Evolutionary conservation across 2,888 invertebrate species (phyloP).

Genomic region (Pandemis cinnamomeana): DNA sequence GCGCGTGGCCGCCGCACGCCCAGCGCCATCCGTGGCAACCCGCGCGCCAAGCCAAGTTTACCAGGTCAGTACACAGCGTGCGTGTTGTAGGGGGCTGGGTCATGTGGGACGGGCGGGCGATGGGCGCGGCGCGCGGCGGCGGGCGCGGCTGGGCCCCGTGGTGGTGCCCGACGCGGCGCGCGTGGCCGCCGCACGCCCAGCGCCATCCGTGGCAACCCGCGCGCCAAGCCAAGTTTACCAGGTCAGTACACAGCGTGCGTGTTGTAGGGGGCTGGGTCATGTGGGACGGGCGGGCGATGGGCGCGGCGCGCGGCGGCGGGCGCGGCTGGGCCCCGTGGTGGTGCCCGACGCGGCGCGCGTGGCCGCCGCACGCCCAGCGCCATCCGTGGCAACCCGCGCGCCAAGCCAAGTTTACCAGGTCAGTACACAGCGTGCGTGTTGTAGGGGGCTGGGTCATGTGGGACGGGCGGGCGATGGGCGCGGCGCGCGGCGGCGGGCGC

Average conservation of each 20-base stretch:
- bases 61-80: slow-evolving; percentile 93
- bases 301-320: slow-evolving; percentile 90
- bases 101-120: slow-evolving; percentile 92
- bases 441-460: slow-evolving; percentile 90
- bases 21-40: slow-evolving; percentile 89
- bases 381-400: slow-evolving; percentile 94
- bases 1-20: slow-evolving; percentile 88
- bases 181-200: slow-evolving; percentile 88
- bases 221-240: slow-evolving; percentile 99
- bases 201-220: slow-evolving; percentile 91
- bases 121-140: slow-evolving; percentile 90
- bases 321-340: slow-evolving; percentile 86
- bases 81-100: slow-evolving; percentile 89
- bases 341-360: slow-evolving; percentile 87
- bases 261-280: slow-evolving; percentile 89
- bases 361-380: slow-evolving; percentile 87
- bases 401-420: slow-evolving; percentile 99
- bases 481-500: slow-evolving; percentile 90
- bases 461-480: slow-evolving; percentile 91
- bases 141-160: slow-evolving; percentile 86
- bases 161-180: slow-evolving; percentile 87
- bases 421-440: too few species aligned
- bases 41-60: slow-evolving; percentile 98
- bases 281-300: slow-evolving; percentile 92
- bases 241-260: too few species aligned